These are phyloP conservation scores for Coracias cyanogaster DNA, from an alignment of 2,797 vertebrate genomes.

Conservation along the genomic window DNA sequence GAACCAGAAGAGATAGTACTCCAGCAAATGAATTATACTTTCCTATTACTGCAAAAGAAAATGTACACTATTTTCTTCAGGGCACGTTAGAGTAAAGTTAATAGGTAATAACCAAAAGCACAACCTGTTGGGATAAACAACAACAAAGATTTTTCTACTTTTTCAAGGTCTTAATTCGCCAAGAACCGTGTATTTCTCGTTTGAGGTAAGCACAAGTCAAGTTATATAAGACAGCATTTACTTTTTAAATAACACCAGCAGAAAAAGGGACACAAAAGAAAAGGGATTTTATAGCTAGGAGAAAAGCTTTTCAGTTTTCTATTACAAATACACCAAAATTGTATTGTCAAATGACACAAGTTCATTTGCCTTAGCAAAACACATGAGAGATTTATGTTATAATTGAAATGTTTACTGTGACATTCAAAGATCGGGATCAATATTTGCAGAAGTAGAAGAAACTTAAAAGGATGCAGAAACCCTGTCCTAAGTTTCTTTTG, in stretches of 20 bases:
- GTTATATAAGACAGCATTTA: no score
- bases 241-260: no score
- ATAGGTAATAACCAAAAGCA: background rate
- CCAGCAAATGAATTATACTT: background rate
- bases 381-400: rapidly evolving
- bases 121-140: no score
- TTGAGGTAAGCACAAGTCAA: no score
- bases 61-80: background rate
- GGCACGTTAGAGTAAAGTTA: background rate
- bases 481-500: background rate
- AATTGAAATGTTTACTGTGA: background rate
- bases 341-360: no score
- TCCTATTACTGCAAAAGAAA: background rate
- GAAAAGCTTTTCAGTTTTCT: no score
- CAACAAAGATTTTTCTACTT: no score
- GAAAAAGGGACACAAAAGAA: no score
- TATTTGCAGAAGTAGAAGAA: background rate
- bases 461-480: background rate
- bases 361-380: background rate
- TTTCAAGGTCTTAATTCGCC: no score
- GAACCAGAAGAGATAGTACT: background rate
- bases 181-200: no score
- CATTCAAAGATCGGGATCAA: background rate
- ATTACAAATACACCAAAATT: no score
- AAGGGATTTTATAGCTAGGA: no score